Conservation (phyloP, 2,888 invertebrate species). For the Polydrusus cervinus region DNA sequence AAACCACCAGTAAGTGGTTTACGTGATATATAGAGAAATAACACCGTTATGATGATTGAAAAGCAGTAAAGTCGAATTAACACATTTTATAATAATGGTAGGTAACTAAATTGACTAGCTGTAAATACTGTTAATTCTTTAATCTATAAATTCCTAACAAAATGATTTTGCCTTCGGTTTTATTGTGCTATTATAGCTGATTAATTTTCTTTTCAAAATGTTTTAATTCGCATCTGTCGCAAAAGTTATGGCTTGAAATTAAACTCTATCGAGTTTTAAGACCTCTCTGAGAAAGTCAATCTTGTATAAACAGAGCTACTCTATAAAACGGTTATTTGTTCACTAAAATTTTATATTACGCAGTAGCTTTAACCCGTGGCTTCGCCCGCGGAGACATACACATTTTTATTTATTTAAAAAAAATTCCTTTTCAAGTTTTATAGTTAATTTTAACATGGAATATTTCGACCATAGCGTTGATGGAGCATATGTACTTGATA, state of each 20-base stretch:
- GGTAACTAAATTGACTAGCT: too few species aligned
- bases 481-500: too few species aligned
- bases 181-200: slow-evolving; percentile 53
- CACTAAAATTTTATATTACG: slow-evolving; percentile 8
- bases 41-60: too few species aligned
- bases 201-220: slow-evolving; percentile 54
- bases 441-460: too few species aligned
- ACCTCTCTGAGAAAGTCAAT: slow-evolving; percentile 52
- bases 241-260: slow-evolving; percentile 55
- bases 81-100: too few species aligned
- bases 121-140: neutral
- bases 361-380: neutral
- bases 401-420: too few species aligned
- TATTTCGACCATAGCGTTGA: too few species aligned
- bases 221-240: slow-evolving; percentile 56
- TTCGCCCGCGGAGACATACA: too few species aligned
- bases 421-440: too few species aligned
- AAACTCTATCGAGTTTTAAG: slow-evolving; percentile 55
- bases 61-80: too few species aligned
- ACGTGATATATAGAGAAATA: too few species aligned
- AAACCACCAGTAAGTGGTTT: too few species aligned
- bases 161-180: slow-evolving; percentile 47
- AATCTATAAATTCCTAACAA: slow-evolving; percentile 50
- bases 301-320: slow-evolving; percentile 42
- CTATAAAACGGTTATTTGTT: slow-evolving; percentile 36